Percentiles rank a stretch among this genome's conserved stretches.
Conservation (phyloP, 2,888 invertebrate species). For the Leucozona laternaria region DNA sequence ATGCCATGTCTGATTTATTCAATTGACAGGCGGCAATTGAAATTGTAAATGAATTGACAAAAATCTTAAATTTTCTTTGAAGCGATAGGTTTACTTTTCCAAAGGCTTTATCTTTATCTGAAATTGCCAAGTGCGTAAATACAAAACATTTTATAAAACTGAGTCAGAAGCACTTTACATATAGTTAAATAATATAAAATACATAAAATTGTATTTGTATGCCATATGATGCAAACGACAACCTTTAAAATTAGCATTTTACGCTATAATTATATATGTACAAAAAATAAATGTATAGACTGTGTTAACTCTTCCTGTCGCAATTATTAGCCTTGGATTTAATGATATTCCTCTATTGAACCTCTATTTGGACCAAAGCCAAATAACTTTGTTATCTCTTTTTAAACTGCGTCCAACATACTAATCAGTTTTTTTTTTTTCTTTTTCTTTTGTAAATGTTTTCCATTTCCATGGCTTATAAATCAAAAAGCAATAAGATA, state of each 20-base stretch:
- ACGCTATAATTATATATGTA: neutral
- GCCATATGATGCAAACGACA: neutral
- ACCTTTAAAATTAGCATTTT: neutral
- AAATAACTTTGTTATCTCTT: neutral
- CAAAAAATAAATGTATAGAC: neutral
- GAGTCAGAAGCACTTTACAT: neutral
- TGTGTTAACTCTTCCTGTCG: neutral
- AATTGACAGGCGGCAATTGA: too few species aligned
- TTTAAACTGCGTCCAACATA: neutral
- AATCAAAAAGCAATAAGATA: neutral
- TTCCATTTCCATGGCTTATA: neutral
- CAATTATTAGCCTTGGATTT: neutral
- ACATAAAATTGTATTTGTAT: neutral
- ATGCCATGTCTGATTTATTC: too few species aligned
- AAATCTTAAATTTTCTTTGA: too few species aligned
- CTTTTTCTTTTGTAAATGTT: neutral
- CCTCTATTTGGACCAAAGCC: slow-evolving; percentile 3
- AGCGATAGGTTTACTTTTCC: too few species aligned
- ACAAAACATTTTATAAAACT: neutral
- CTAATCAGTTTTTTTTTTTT: neutral
- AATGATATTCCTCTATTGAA: neutral
- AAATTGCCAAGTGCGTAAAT: too few species aligned
- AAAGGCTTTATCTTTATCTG: too few species aligned
- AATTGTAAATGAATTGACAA: too few species aligned
- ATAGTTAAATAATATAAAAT: neutral